Evolutionary conservation across 2,797 vertebrate genomes (phyloP), one percentile per base, ranked within the genome.

Genomic region (Salarias fasciatus): DNA sequence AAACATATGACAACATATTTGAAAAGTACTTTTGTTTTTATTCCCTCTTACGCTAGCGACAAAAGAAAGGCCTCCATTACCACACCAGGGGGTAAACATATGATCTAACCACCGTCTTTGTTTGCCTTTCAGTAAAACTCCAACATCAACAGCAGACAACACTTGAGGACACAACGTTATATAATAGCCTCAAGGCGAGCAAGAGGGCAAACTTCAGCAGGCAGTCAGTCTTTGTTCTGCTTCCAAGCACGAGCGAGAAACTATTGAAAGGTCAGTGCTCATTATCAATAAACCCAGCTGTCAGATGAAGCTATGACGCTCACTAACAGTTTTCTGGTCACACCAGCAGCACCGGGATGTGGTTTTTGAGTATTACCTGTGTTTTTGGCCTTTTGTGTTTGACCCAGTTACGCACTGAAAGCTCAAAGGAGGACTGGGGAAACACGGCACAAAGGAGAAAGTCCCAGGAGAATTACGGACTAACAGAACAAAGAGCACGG

Each of bases 401-500:
- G 56, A 28, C 77, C 77, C 52, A 64, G 72, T 82, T 73, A 76
- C 77, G 69, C 65, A 77, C 82, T 84, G 71, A 85, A 79, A 71
- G 76, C 79, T 72, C 60, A 71, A 71, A 74, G 71, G 73, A 85
- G 69, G 64, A 79, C 48, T 47, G 59, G 62, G 78, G 77, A 88
- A 88, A 84, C 36, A 75, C 68, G 75, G 80, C 68, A 81, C 86
- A 89, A 87, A 88, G 78, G 77, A 84, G 74, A 86, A 82, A 82
- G 69, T 84, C 91, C 81, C 79, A 38, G 46, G 87, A 85, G 89
- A 81, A 69, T 48, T 72, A 84, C 86, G 88, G 85, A 86, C 77
- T 72, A 86, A 87, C 55, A 47, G 85, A 90, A 87, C 85, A 88
- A 87, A 88, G 75, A 71, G 58, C 41, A 8, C 49, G 56, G 33